Conservation (phyloP, 2,797 vertebrate species). For the Iguana delicatissima region DNA sequence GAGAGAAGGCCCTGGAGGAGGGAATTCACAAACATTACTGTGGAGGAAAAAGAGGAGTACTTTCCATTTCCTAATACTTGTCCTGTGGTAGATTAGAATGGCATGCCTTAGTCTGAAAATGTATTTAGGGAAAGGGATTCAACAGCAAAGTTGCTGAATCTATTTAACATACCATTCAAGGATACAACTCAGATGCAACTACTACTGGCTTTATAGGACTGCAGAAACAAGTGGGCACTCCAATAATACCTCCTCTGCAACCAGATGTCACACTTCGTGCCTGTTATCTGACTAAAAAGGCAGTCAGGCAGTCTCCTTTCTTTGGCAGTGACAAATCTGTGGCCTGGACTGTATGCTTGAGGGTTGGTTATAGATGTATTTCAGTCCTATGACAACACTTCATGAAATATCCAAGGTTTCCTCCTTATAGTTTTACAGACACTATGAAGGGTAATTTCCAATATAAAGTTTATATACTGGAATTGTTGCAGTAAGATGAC, state of each 20-base stretch:
- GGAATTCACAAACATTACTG: neutral
- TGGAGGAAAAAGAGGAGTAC: neutral
- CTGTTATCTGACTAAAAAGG: neutral
- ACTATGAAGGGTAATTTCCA: neutral
- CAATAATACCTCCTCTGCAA: neutral
- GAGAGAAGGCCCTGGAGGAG: neutral
- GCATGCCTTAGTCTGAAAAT: neutral
- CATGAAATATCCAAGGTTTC: neutral
- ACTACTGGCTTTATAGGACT: neutral
- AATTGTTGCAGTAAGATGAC: neutral
- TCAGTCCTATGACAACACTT: neutral
- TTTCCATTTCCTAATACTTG: neutral
- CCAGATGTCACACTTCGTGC: neutral
- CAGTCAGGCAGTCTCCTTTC: neutral
- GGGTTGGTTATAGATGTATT: neutral
- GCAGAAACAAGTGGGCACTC: neutral
- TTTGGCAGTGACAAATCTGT: neutral
- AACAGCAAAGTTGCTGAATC: neutral
- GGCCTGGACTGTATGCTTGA: neutral
- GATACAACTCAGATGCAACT: too few species aligned
- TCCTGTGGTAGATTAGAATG: neutral
- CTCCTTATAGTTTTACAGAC: neutral
- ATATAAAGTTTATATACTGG: neutral
- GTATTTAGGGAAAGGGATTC: neutral
- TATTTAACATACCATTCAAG: too few species aligned